Conservation (phyloP, 1,140 invertebrate species). For the Hycleus phaleratus region DNA sequence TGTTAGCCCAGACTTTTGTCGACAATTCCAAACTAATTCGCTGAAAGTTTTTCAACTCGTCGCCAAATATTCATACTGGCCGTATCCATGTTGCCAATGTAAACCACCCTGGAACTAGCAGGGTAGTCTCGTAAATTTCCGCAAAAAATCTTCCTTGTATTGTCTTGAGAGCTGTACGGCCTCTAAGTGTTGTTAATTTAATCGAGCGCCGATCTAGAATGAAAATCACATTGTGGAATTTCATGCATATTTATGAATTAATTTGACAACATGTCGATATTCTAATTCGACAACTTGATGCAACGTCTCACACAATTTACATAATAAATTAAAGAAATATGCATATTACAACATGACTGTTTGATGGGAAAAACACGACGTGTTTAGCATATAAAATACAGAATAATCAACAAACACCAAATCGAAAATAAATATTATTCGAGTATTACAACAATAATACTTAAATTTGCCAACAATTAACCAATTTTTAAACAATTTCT, state of each 20-base stretch:
- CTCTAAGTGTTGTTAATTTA: neutral
- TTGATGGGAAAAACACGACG: too few relatives aligned
- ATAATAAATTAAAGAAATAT: conserved; percentile 11
- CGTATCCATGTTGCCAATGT: neutral
- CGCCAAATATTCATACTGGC: neutral
- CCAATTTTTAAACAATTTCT: neutral
- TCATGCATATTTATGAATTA: conserved; percentile 34
- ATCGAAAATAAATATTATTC: conserved; percentile 2
- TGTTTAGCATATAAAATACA: too few relatives aligned
- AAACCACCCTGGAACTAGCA: too few relatives aligned
- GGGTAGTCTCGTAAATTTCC: too few relatives aligned
- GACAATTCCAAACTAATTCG: too few relatives aligned
- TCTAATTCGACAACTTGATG: conserved; percentile 28
- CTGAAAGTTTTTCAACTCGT: too few relatives aligned
- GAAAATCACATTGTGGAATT: neutral
- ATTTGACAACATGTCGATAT: conserved; percentile 31
- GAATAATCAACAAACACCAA: neutral
- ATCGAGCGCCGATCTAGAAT: neutral
- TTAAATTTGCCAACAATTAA: too few relatives aligned
- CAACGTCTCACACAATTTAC: conserved; percentile 13
- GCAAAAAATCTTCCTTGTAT: neutral
- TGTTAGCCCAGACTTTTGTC: too few relatives aligned
- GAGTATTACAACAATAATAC: neutral
- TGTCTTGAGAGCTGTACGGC: neutral
- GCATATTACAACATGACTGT: neutral